A percentile compares a stretch with the other conserved stretches of the same genome.
phyloP scores from a whole-genome alignment of 2,797 vertebrate species.

The Simalia tracyae region DNA sequence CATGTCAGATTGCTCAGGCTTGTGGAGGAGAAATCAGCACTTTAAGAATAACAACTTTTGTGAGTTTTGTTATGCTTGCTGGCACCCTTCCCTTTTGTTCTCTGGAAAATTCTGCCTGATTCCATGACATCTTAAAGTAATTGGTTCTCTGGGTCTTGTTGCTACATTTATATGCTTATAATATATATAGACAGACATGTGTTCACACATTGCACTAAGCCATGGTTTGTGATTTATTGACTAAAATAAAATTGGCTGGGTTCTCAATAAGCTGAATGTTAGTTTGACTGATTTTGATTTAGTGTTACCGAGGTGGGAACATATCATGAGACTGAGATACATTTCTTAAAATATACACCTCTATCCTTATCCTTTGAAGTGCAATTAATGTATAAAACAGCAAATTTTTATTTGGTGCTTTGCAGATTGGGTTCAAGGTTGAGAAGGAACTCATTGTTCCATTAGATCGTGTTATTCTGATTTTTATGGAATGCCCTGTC shows the following conservation, averaged over 20 bases:
- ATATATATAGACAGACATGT: not conserved
- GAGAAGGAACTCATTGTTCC: not conserved
- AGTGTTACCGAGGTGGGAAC: not conserved
- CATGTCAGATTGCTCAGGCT: constrained; percentile 18
- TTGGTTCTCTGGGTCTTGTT: not conserved
- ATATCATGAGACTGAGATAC: not conserved
- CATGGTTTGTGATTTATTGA: not conserved
- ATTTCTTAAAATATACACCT: not conserved
- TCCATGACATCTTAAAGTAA: not conserved
- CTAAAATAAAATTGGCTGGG: not conserved
- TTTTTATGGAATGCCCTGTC: not conserved
- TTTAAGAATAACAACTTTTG: not conserved
- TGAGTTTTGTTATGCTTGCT: not conserved
- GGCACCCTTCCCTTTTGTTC: not conserved
- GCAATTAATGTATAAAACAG: not conserved
- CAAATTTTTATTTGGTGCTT: not conserved
- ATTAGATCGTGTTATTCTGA: not conserved
- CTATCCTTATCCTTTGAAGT: not conserved
- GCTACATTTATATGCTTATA: not conserved
- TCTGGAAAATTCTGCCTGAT: not conserved
- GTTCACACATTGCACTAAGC: not conserved
- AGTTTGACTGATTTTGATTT: not conserved
- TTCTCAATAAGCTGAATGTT: not conserved
- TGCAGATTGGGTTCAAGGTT: not conserved
- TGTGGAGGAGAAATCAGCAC: constrained; percentile 4